Evolutionary conservation across 2,797 vertebrate genomes (phyloP), one percentile per base, ranked within the genome.

Genomic region (Dallia pectoralis): DNA sequence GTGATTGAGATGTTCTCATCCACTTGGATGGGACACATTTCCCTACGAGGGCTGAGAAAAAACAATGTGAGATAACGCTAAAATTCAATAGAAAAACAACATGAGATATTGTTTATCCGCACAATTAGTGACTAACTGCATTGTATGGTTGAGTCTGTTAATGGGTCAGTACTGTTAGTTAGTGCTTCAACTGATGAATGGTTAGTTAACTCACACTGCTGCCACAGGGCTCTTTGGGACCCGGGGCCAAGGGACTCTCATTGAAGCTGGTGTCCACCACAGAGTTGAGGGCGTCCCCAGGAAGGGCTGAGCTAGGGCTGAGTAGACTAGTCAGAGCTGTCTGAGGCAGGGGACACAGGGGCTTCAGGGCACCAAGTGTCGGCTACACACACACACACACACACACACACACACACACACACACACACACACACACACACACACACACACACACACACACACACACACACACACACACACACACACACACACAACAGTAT

Each of bases 231-330:
- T 93, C 92, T 80, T 93, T 93, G 0, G 87, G 87, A 76, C 90
- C 85, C 30, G 88, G 73, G 0, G 87, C 77, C 0, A 86, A 79
- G 40, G 92, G 84, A 79, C 89, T 93, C 74, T 91, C 85, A 0
- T 79, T 81, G 81, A 96, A 95, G 89, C 90, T 90, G 68, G 93
- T 87, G 85, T 95, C 94, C 80, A 93, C 94, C 2, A 94, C 93
- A 19, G 96, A 95, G 90, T 97, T 97, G 82, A 96, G 95, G 62
- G 95, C 85, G 74, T 97, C 94, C 73, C 97, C 97, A 0, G 97
- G 97, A 82, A 98, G 93, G 15, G 95, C 94, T 15, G 95, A 94
- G 86, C 95, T 97, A 81, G 95, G 94, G 79, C 91, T 96, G 87
- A 93, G 84, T 19, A 93, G 92, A 90, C 93, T 93, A 29, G 93